A percentile compares a stretch with the other conserved stretches of the same genome.
Evolutionary conservation across 2,888 invertebrate genomes (phyloP).

Genomic region (Auanema sp.): DNA sequence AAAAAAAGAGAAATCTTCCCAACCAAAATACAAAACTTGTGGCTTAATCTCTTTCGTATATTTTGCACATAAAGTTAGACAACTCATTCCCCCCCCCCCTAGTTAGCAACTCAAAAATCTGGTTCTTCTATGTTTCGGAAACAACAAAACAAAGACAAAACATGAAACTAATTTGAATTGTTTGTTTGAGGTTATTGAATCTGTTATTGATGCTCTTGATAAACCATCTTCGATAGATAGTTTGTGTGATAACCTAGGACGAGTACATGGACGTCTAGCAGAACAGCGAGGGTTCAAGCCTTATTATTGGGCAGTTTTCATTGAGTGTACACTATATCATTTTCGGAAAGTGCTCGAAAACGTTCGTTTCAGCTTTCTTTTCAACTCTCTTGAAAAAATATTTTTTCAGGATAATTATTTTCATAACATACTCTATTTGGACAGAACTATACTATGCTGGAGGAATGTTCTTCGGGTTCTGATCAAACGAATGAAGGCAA

Average conservation of each 20-base stretch:
- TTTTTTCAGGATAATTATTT: constrained; percentile 32
- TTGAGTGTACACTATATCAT: constrained; percentile 53
- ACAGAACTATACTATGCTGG: constrained; percentile 46
- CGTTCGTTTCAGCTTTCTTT: constrained; percentile 15
- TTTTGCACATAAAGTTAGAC: neutral
- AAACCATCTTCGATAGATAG: constrained; percentile 41
- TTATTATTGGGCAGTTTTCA: constrained; percentile 54
- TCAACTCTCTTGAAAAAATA: neutral
- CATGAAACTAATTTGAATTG: constrained; percentile 12
- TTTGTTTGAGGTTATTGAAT: constrained; percentile 45
- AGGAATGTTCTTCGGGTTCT: constrained; percentile 41
- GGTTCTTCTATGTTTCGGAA: too few relatives aligned
- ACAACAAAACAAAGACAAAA: too few relatives aligned
- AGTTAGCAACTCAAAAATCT: neutral
- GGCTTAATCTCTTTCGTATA: neutral
- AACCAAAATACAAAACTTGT: too few relatives aligned
- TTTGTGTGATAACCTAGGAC: constrained; percentile 49
- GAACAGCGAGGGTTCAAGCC: constrained; percentile 45
- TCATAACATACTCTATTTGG: constrained; percentile 27
- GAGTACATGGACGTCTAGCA: constrained; percentile 43
- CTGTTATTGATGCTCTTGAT: constrained; percentile 45
- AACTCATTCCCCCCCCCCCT: neutral
- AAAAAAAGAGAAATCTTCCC: too few relatives aligned
- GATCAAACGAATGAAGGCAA: constrained; percentile 51
- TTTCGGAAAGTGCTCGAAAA: constrained; percentile 38